phyloP scores from a whole-genome alignment of 2,797 vertebrate species.

The Sternotherus odoratus region DNA sequence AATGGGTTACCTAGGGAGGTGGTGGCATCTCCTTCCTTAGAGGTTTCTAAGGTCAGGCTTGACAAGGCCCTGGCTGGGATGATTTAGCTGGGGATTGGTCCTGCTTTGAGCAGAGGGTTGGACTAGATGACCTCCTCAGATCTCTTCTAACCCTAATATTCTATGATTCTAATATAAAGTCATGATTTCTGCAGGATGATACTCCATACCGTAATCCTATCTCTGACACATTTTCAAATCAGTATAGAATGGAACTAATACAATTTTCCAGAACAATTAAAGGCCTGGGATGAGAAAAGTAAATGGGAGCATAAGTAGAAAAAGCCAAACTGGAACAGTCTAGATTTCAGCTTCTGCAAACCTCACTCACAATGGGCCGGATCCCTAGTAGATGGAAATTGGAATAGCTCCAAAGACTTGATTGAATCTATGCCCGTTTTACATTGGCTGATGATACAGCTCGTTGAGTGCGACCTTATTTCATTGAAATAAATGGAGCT shows the following conservation, averaged over 20 bases:
- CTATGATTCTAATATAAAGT: neutral
- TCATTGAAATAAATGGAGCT: neutral
- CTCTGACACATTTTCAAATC: neutral
- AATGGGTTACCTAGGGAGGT: no score
- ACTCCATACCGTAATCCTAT: neutral
- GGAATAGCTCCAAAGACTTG: neutral
- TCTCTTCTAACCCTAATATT: no score
- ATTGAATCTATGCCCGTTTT: neutral
- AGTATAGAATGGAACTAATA: neutral
- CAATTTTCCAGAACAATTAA: neutral
- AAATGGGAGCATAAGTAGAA: neutral
- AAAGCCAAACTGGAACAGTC: neutral
- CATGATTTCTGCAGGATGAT: neutral
- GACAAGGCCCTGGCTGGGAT: no score
- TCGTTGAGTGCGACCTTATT: neutral
- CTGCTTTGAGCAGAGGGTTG: no score
- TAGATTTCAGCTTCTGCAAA: neutral
- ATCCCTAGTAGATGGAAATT: neutral
- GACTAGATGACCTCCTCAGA: no score
- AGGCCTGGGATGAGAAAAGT: neutral
- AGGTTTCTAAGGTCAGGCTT: no score
- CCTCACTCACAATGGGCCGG: neutral
- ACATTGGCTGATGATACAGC: rapidly evolving
- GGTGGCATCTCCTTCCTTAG: no score
- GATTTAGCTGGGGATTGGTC: no score